Evolutionary conservation across 2,797 vertebrate genomes (phyloP).

Genomic region (Sebastolobus alascanus): DNA sequence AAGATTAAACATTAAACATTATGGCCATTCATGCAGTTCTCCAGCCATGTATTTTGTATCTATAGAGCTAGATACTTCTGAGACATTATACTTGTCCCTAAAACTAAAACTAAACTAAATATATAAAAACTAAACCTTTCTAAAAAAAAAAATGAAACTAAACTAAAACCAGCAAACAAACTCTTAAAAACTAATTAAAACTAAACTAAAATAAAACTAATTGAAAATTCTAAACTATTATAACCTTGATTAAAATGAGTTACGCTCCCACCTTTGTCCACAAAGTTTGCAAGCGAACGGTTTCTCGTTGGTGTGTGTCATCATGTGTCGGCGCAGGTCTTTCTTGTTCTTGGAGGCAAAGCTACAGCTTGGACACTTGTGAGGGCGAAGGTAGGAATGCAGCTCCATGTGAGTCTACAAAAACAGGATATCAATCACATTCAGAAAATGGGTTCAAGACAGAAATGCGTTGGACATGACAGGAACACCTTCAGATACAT

Average conservation of each 20-base stretch:
- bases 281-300: slow-evolving; percentile 95
- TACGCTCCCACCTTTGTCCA: slow-evolving; percentile 91
- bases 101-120: too few relatives aligned
- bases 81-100: too few relatives aligned
- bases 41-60: too few relatives aligned
- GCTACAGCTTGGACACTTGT: slow-evolving; percentile 96
- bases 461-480: neutral
- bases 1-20: too few relatives aligned
- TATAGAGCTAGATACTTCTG: too few relatives aligned
- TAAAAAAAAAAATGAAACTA: too few relatives aligned
- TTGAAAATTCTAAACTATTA: too few relatives aligned
- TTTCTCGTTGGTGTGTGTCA: slow-evolving; percentile 99
- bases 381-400: slow-evolving; percentile 94
- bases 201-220: fast-evolving
- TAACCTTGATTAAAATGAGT: neutral
- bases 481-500: neutral
- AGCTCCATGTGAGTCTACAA: slow-evolving; percentile 92
- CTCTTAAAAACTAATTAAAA: too few relatives aligned
- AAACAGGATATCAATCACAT: neutral
- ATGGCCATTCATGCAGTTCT: too few relatives aligned
- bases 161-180: too few relatives aligned
- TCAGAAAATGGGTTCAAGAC: neutral
- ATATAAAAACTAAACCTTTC: too few relatives aligned
- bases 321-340: slow-evolving; percentile 94
- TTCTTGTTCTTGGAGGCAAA: slow-evolving; percentile 99